Base-by-base conservation (phyloP, 2,797 vertebrate genomes). In the Synaphobranchus kaupii region DNA sequence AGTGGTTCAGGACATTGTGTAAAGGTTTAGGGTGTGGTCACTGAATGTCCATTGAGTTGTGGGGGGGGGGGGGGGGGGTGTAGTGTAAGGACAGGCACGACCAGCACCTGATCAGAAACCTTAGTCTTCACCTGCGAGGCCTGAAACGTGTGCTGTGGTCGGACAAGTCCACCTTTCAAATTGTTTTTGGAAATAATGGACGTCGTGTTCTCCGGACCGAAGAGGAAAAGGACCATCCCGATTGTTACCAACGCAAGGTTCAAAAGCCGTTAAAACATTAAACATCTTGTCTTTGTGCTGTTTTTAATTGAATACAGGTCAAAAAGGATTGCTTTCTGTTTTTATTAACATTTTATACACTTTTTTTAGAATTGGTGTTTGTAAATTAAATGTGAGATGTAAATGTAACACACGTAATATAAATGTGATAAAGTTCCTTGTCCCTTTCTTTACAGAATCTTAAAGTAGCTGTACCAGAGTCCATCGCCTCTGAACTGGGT, bases 401-500 rank as follows among this genome's bases (percentile, higher is more conserved):
- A 17, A 15, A 15, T 71, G 12, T 71, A 4, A 15, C 0, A 31
- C 4, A 25, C 13, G n/a, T 68, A 6, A n/a, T 48, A 17, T 10
- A 31, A 3, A 25, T 13, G n/a, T 68, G 15, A n/a, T 48, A 4
- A 82, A 52, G 34, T 22, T 83, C 2, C 10, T 15, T 66, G 1
- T 86, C 17, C 17, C 90, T 15, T 90, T 76, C 92, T 91, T 93
- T 90, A 86, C 95, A 98, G 98, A 97, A 98, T 94, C 96, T 99
- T 84, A 99, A 98, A 93, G 98, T 99, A 90, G 89, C 95, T 81
- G 97, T 99, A 91, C 98, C 98, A 90, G 98, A 99, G 92, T 97
- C 97, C 87, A 97, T 99, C 89, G 97, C 97, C 87, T 58, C 95
- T 90, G 98, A 99, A 92, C 95, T 99, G 39, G 98, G 98, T 99